Base-by-base conservation (phyloP, 37 sponge, comb jelly and placozoan genomes). In the Amphimedon queenslandica region DNA sequence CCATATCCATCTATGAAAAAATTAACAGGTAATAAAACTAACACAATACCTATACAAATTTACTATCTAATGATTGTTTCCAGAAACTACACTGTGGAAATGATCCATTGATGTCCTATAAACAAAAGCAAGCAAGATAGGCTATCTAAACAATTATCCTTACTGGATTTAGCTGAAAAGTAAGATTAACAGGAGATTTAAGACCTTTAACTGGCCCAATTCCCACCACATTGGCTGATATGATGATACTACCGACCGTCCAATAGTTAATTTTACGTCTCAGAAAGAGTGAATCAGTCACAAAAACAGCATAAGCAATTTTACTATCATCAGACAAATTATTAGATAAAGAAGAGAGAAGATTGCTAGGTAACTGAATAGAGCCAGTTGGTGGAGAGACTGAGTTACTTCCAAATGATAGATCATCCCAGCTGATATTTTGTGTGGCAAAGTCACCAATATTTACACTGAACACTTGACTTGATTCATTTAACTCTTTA, bases 1-100 rank as follows among this genome's bases (percentile, higher is more conserved):
- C 82, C 82, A 67, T 55, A 63, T 37, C 64, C 58, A 58, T 74
- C 58, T 66, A 47, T 47, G n/a, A n/a, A n/a, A 47, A 18, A 47
- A 8, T 13, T 18, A 8, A 47, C 8, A 47, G 51, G 51, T 13
- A 47, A 18, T 47, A 18, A 8, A 18, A 13, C 13, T 47, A 47
- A 47, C 8, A 18, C 13, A 47, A 47, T 47, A 13, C 8, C 13
- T 47, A 13, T 47, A 47, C 13, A n/a, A n/a, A 18, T 47, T 18
- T 47, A 47, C 51, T 13, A 47, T 47, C 51, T 47, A 47, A 13
- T 18, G 51, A 8, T 47, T 47, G 51, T 18, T 47, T 13, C 51
- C 51, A 47, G 51, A 47, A 47, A 47, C 13, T 18, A 13, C 51
- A 47, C 51, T 8, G 13, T 47, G 51, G 51, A 47, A 18, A 8